Percentiles rank a stretch among this genome's conserved stretches.
Conservation (phyloP, 2,888 invertebrate species). For the Hartigia nigra region DNA sequence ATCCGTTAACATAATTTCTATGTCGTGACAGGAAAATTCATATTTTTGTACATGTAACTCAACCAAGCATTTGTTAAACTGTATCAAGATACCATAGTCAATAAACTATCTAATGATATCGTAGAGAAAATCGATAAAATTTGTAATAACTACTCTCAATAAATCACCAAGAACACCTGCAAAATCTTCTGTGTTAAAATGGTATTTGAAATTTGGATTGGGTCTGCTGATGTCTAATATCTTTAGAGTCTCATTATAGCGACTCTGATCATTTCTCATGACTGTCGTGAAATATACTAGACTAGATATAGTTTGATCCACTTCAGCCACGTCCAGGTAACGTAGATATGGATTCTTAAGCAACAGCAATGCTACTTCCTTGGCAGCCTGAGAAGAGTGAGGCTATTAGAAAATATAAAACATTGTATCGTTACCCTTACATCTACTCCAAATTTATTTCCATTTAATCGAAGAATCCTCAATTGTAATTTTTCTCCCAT, state of each 20-base stretch:
- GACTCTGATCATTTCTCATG: constrained; percentile 63
- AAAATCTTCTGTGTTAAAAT: constrained; percentile 52
- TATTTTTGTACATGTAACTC: constrained; percentile 73
- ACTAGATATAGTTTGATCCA: constrained; percentile 70
- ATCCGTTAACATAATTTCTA: constrained; percentile 70
- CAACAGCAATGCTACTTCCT: constrained; percentile 68
- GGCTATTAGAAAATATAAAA: background rate
- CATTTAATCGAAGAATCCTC: constrained; percentile 69
- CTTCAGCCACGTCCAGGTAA: constrained; percentile 71
- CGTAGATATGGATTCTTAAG: constrained; percentile 66
- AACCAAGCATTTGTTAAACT: constrained; percentile 65
- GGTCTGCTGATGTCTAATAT: constrained; percentile 65
- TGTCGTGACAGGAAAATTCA: constrained; percentile 71
- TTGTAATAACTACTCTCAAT: constrained; percentile 51
- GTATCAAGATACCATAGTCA: constrained; percentile 5
- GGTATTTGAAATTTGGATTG: constrained; percentile 50
- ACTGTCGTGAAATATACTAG: constrained; percentile 68
- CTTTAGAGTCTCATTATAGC: constrained; percentile 52
- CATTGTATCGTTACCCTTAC: constrained; percentile 42
- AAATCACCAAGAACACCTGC: constrained; percentile 56
- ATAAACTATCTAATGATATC: background rate
- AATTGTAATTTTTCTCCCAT: constrained; percentile 62
- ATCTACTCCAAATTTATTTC: constrained; percentile 71
- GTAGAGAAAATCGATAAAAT: background rate
- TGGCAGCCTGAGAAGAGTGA: constrained; percentile 65